A percentile compares a stretch with the other conserved stretches of the same genome.
These are phyloP conservation scores for Thymelicus sylvestris DNA, from an alignment of 2,888 invertebrate genomes.

Conservation along the genomic window DNA sequence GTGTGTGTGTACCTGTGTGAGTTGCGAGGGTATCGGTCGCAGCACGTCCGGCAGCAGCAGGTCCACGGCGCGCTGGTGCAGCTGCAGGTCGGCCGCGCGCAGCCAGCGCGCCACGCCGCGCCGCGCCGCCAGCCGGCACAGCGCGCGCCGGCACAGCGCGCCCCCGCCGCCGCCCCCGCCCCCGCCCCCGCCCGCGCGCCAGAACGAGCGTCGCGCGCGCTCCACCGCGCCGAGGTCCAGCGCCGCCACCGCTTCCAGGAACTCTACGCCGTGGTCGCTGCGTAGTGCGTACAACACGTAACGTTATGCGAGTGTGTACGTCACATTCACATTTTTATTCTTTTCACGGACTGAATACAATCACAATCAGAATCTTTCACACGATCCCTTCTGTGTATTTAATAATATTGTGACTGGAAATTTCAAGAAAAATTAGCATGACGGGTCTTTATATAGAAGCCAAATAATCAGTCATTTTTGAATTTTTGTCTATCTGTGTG, in stretches of 20 bases:
- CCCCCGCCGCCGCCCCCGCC: slow-evolving; percentile 92
- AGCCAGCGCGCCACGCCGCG: slow-evolving; percentile 91
- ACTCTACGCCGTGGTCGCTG: slow-evolving; percentile 96
- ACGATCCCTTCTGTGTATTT: too few relatives aligned
- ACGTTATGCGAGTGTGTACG: too few relatives aligned
- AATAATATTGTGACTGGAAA: too few relatives aligned
- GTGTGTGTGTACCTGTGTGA: slow-evolving; percentile 90
- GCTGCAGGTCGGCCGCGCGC: slow-evolving; percentile 93
- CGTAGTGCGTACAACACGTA: slow-evolving; percentile 78
- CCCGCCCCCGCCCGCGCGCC: slow-evolving; percentile 89
- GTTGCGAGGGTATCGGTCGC: slow-evolving; percentile 95
- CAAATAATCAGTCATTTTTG: too few relatives aligned
- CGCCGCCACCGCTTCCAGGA: slow-evolving; percentile 95
- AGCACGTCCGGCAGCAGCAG: slow-evolving; percentile 98
- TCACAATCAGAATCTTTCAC: too few relatives aligned
- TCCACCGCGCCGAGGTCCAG: slow-evolving; percentile 96
- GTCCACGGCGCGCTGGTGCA: slow-evolving; percentile 98
- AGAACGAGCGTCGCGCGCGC: slow-evolving; percentile 96
- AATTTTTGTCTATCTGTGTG: too few relatives aligned
- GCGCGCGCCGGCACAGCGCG: slow-evolving; percentile 95
- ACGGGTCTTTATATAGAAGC: too few relatives aligned
- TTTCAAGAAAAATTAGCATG: too few relatives aligned
- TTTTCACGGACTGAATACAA: too few relatives aligned
- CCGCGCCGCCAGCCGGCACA: slow-evolving; percentile 88
- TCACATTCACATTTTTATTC: too few relatives aligned